Base-by-base conservation (phyloP, 2,888 invertebrate genomes). In the Amaurobius ferox region DNA sequence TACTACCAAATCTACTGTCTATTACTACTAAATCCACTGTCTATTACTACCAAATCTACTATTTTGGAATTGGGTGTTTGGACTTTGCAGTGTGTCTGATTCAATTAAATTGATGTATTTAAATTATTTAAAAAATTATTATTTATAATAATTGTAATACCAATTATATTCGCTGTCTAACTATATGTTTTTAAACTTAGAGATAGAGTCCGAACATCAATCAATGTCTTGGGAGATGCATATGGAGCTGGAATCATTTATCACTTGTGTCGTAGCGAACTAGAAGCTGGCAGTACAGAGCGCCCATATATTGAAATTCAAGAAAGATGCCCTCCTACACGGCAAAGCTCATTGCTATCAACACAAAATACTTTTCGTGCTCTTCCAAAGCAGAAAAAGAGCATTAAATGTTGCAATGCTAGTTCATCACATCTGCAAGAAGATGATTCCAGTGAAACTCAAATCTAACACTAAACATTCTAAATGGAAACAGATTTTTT, bases 191-290 rank as follows among this genome's bases (percentile, higher is more conserved):
- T 40, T 28, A 44, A n/a, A 11, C 68, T 29, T 89, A 93, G 93
- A 79, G 93, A 93, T 90, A 91, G 93, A 88, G 91, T 93, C 81
- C 90, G 93, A 73, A 93, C 93, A 11, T 92, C 93, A 0, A 91
- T 93, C 88, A 93, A 93, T 89, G 93, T 93, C 5, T 90, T 93
- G 26, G 93, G 93, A 29, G 93, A 93, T 90, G 93, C 93, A 67
- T 93, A 91, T 89, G 93, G 93, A 28, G 93, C 93, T n/a, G 93
- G 93, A 62, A 93, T 93, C 68, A 93, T 93, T 5, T 91, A 92
- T 86, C 93, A 93, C 89, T 90, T 93, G 79, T 92, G 91, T 30
- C 90, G 91, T 81, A 89, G 90, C 5, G 93, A 93, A 87, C 89
- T 93, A 79, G 91, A 89, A 2, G 90, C 89, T 67, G 89, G 90